Evolutionary conservation across 2,113 vertebrate genomes (phyloP).

Genomic region (Varanus komodoensis): DNA sequence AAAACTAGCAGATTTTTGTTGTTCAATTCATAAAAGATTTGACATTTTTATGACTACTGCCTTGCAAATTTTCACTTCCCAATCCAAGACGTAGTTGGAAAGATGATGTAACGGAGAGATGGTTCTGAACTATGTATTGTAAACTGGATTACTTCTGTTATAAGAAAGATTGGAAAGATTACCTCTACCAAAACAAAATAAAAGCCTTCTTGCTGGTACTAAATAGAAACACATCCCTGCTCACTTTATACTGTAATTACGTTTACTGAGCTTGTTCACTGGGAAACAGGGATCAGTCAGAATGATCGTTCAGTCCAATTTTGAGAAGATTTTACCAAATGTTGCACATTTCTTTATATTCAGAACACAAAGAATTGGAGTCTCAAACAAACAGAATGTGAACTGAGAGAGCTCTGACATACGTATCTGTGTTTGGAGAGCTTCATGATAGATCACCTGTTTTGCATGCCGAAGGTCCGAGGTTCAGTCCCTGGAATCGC

Average conservation of each 20-base stretch:
- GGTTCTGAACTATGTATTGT: neutral
- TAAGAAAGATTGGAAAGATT: neutral
- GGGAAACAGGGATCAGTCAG: too few relatives aligned
- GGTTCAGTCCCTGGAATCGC: too few relatives aligned
- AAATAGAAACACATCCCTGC: neutral
- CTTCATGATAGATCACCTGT: too few relatives aligned
- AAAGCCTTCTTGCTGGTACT: neutral
- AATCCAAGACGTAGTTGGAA: neutral
- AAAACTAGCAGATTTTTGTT: neutral
- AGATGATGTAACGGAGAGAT: neutral
- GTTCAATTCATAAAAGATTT: slow-evolving; percentile 1
- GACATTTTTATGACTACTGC: neutral
- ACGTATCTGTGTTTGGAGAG: too few relatives aligned
- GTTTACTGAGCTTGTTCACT: neutral
- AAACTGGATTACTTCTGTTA: neutral
- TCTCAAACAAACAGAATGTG: too few relatives aligned
- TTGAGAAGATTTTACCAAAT: too few relatives aligned
- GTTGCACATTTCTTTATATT: too few relatives aligned
- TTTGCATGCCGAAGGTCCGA: too few relatives aligned
- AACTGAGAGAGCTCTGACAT: too few relatives aligned
- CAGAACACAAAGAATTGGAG: too few relatives aligned
- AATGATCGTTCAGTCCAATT: too few relatives aligned
- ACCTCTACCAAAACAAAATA: neutral
- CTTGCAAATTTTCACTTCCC: slow-evolving; percentile 5
- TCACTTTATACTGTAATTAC: neutral